Evolutionary conservation across 2,113 vertebrate genomes (phyloP), one percentile per base, ranked within the genome.

Genomic region (Sylvilagus bachmani): DNA sequence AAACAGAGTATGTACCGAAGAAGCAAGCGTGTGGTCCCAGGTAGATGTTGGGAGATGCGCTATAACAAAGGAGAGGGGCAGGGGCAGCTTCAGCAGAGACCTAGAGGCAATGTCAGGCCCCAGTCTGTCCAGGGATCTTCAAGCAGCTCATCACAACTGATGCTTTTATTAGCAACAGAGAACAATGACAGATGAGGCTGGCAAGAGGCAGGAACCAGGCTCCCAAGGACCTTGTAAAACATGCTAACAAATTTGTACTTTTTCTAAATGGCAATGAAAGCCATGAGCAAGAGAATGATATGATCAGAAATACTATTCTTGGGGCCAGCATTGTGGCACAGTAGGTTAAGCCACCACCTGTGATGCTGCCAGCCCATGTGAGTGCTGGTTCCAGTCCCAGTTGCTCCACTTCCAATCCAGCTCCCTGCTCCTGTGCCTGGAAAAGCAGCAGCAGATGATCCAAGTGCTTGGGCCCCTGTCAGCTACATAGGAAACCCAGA

Each of bases 81-180:
- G 24, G 5, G 36, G 25, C 4, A 61, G 79, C 25, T 62, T 74
- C 27, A 78, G 84, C 49, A 84, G 84, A 89, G 71, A 53, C 61
- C 61, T 73, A 61, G 36, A 94, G n/a, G 61, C 85, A 69, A 94
- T 33, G 91, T 33, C 83, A 69, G 70, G 71, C 36, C 7, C 27
- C 33, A 53, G 51, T 62, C 21, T 67, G n/a, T 70, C 14, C 74
- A 71, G 62, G 17, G 10, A 71, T 77, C 17, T 74, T 29, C 44
- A 94, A 80, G 73, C 19, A 66, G 70, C 49, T 79, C 62, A 55
- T 74, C 31, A 66, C 12, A 69, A 17, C 61, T 75, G 61, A 38
- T 53, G 11, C 58, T 80, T 53, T 64, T 19, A 67, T 38, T 64
- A 38, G n/a, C 25, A 80, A 58, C 79, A 80, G 49, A 79, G 67